Conservation (phyloP, 1,140 invertebrate species). For the Euura lappo region DNA sequence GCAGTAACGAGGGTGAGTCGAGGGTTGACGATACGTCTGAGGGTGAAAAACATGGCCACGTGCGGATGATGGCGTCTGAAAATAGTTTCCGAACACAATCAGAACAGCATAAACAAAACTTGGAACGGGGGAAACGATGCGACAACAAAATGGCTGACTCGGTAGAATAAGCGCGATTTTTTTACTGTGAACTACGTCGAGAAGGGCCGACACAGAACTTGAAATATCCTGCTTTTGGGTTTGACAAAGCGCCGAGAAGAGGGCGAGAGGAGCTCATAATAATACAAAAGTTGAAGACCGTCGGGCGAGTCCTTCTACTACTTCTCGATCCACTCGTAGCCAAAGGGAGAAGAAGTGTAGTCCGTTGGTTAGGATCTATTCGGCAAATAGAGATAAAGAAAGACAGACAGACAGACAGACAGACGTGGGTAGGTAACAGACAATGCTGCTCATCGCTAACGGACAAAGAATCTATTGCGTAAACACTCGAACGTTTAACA, state of each 20-base stretch:
- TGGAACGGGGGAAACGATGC: too few species aligned
- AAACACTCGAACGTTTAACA: constrained; percentile 48
- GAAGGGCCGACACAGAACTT: background rate
- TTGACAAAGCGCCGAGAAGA: background rate
- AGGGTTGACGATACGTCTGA: background rate
- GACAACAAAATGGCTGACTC: too few species aligned
- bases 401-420: constrained; percentile 28
- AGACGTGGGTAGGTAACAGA: constrained; percentile 47
- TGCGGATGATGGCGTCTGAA: background rate
- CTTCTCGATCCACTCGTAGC: background rate
- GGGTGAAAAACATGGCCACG: background rate
- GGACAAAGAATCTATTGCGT: constrained; percentile 62
- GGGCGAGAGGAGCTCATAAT: background rate
- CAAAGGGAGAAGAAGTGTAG: background rate
- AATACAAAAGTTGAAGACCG: background rate
- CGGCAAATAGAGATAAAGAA: constrained; percentile 38
- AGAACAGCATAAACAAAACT: too few species aligned
- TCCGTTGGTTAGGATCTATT: constrained; percentile 48
- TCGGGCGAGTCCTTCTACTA: background rate
- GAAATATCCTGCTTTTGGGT: background rate
- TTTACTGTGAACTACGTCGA: too few species aligned
- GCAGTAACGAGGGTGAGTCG: background rate
- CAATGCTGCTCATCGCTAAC: constrained; percentile 59
- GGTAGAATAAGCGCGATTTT: too few species aligned
- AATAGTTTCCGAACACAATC: background rate